A percentile compares a stretch with the other conserved stretches of the same genome.
Evolutionary conservation across 2,797 vertebrate genomes (phyloP).

Genomic region (Meriones psammophilus): DNA sequence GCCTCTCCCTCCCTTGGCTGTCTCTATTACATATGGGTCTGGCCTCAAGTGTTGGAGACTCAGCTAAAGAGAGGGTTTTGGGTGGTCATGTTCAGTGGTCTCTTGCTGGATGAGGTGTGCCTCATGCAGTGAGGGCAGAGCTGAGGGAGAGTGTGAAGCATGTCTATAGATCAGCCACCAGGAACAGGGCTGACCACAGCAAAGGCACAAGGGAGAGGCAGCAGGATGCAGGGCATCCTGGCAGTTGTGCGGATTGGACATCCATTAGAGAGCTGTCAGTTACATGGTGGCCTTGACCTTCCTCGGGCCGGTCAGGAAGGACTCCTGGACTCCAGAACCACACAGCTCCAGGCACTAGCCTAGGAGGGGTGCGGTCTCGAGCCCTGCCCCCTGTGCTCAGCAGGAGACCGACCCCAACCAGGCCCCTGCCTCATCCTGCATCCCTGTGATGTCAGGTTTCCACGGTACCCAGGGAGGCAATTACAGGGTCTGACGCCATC

Average conservation of each 20-base stretch:
- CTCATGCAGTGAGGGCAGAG: background rate
- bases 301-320: background rate
- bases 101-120: background rate
- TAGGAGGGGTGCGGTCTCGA: background rate
- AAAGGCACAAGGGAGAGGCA: background rate
- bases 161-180: rapidly evolving
- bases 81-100: background rate
- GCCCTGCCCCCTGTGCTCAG: background rate
- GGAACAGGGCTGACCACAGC: background rate
- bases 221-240: no score
- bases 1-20: background rate
- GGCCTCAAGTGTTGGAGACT: background rate
- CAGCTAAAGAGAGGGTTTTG: rapidly evolving
- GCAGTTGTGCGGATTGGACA: rapidly evolving
- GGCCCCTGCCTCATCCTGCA: rapidly evolving
- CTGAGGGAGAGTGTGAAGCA: background rate
- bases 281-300: background rate
- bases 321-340: background rate
- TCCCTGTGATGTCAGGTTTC: conserved; percentile 34
- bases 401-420: background rate
- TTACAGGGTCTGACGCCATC: background rate
- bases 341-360: background rate
- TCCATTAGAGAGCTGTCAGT: background rate
- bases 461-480: conserved; percentile 23
- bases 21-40: rapidly evolving